Percentiles rank a stretch among this genome's conserved stretches.
phyloP scores from a whole-genome alignment of 2,888 invertebrate genomes.

The Morpho helenor region DNA sequence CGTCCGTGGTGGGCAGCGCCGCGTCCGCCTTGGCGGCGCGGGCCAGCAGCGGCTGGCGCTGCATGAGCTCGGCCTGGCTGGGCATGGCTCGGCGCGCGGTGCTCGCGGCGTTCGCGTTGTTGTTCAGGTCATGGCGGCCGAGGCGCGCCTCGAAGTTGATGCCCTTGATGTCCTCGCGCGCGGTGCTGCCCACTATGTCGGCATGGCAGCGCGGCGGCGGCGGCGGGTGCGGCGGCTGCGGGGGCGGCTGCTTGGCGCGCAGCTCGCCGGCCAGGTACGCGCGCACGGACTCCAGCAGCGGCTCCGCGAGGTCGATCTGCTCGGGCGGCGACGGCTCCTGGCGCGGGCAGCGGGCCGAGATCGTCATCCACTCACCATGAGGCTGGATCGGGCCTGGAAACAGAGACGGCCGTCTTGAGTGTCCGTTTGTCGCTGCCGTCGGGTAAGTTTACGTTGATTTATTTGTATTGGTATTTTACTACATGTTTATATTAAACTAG shows the following conservation, averaged over 20 bases:
- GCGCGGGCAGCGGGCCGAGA: conserved; percentile 65
- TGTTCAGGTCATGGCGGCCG: conserved; percentile 73
- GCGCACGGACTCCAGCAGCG: conserved; percentile 70
- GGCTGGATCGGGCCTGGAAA: conserved; percentile 70
- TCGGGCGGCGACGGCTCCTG: conserved; percentile 62
- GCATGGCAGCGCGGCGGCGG: conserved; percentile 51
- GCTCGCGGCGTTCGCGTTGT: conserved; percentile 49
- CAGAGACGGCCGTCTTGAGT: conserved; percentile 23
- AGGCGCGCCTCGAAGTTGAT: conserved; percentile 69
- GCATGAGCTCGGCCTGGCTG: conserved; percentile 72
- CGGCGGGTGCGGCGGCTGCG: conserved; percentile 36
- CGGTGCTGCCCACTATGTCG: conserved; percentile 63
- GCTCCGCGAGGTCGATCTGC: conserved; percentile 67
- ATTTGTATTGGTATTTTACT: too few relatives aligned
- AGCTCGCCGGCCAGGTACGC: conserved; percentile 67
- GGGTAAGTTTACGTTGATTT: too few relatives aligned
- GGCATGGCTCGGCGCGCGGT: conserved; percentile 57
- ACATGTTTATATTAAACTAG: too few relatives aligned
- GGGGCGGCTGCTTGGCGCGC: conserved; percentile 58
- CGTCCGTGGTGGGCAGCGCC: conserved; percentile 62
- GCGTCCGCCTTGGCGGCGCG: conserved; percentile 59
- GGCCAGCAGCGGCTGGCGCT: conserved; percentile 74
- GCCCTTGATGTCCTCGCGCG: conserved; percentile 66
- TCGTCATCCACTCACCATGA: conserved; percentile 77
- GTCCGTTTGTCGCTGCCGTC: too few relatives aligned